These are phyloP conservation scores for Metacarcinus magister DNA, from an alignment of 2,888 invertebrate genomes.

Conservation along the genomic window DNA sequence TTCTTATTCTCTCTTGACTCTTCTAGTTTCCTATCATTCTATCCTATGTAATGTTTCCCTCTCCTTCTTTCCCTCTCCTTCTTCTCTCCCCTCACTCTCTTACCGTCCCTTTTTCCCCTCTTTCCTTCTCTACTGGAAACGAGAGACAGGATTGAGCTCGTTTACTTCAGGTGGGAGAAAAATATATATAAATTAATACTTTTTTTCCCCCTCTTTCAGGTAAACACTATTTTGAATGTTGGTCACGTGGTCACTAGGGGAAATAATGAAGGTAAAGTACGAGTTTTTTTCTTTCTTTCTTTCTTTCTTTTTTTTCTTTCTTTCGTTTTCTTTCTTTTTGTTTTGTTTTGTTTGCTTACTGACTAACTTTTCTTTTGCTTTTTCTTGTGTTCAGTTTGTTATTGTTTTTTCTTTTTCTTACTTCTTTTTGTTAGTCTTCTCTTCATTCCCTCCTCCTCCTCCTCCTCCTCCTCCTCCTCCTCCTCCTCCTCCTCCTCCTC, in stretches of 20 bases:
- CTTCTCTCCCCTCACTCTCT: background rate
- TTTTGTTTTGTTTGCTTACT: background rate
- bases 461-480: background rate
- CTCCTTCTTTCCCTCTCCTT: background rate
- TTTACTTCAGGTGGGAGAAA: background rate
- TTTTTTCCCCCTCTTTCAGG: background rate
- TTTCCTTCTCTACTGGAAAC: background rate
- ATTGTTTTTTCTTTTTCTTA: background rate
- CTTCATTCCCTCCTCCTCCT: background rate
- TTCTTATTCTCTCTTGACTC: too few relatives aligned
- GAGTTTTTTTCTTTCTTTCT: background rate
- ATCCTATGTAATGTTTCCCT: background rate
- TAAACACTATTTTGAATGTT: background rate
- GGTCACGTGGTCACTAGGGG: background rate
- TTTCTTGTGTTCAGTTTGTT: background rate
- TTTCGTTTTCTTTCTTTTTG: background rate
- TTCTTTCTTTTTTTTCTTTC: too few relatives aligned
- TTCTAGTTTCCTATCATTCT: background rate
- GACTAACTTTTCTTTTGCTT: background rate
- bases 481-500: slow-evolving; percentile 16
- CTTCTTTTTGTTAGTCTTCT: background rate
- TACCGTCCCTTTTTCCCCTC: background rate
- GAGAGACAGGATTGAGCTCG: background rate
- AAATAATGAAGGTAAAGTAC: background rate
- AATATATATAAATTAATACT: background rate